Conservation (phyloP, 2,888 invertebrate genomes). For the Vandiemenella viatica region DNA sequence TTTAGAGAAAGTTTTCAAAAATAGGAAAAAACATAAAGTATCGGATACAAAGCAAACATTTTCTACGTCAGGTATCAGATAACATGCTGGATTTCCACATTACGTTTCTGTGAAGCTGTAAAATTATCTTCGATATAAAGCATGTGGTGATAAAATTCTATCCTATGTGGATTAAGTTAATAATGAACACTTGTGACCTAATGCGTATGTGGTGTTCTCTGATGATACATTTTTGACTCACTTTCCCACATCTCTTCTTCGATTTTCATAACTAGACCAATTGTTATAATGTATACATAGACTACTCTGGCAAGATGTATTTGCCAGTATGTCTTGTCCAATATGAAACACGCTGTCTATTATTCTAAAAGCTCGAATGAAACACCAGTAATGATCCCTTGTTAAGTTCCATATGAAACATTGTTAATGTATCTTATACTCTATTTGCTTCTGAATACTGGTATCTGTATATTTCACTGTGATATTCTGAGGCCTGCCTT, state of each 20-base stretch:
- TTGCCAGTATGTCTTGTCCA: too few species aligned
- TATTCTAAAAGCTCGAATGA: not conserved
- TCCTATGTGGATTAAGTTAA: too few species aligned
- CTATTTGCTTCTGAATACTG: conserved; percentile 5
- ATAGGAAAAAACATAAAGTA: too few species aligned
- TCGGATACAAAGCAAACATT: too few species aligned
- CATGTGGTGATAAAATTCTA: too few species aligned
- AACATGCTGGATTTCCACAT: too few species aligned
- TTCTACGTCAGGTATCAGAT: too few species aligned
- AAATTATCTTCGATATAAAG: too few species aligned
- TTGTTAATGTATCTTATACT: not conserved
- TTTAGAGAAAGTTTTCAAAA: too few species aligned
- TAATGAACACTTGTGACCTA: not conserved
- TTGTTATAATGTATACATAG: not conserved
- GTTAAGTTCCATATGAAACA: not conserved
- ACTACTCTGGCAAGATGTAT: not conserved
- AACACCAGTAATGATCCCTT: not conserved
- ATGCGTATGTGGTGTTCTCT: not conserved
- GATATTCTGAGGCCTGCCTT: conserved; percentile 16
- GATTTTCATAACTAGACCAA: not conserved
- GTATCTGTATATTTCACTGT: conserved; percentile 13
- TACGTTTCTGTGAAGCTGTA: too few species aligned
- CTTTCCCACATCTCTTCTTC: not conserved
- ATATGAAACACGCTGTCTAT: not conserved
- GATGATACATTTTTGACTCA: not conserved